Conservation (phyloP, 2,888 invertebrate species). For the Cryptocheilus praepositus region DNA sequence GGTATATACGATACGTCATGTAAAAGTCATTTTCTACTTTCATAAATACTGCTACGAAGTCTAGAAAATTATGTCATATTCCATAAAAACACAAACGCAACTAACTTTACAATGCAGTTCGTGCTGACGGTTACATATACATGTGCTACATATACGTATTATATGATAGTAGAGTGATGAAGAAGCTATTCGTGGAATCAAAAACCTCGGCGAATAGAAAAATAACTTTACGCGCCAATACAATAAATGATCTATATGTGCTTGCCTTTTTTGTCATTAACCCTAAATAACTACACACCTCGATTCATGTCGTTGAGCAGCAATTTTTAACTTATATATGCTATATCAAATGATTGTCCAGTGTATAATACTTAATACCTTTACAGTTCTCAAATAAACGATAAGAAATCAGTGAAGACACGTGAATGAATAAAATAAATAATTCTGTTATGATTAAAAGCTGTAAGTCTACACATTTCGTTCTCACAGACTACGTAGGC, state of each 20-base stretch:
- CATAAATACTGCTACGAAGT: no score
- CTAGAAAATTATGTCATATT: no score
- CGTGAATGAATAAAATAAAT: slow-evolving; percentile 9
- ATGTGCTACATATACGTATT: no score
- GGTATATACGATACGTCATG: not conserved
- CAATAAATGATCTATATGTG: slow-evolving; percentile 4
- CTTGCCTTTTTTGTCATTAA: not conserved
- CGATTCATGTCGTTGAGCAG: slow-evolving; percentile 21
- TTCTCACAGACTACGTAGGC: slow-evolving; percentile 13
- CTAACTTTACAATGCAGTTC: no score
- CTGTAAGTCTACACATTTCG: no score
- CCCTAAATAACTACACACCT: not conserved
- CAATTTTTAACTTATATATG: slow-evolving; percentile 15
- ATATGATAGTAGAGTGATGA: no score
- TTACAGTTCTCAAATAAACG: not conserved
- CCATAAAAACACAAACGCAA: no score
- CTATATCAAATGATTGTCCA: slow-evolving; percentile 41
- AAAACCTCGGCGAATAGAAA: slow-evolving; percentile 5
- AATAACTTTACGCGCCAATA: not conserved
- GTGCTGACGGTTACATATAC: no score
- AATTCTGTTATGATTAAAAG: not conserved
- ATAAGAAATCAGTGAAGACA: not conserved
- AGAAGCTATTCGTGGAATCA: not conserved
- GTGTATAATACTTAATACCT: slow-evolving; percentile 12
- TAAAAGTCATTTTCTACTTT: not conserved